Conservation (phyloP, 2,888 invertebrate species). For the Aspidiotus destructor region DNA sequence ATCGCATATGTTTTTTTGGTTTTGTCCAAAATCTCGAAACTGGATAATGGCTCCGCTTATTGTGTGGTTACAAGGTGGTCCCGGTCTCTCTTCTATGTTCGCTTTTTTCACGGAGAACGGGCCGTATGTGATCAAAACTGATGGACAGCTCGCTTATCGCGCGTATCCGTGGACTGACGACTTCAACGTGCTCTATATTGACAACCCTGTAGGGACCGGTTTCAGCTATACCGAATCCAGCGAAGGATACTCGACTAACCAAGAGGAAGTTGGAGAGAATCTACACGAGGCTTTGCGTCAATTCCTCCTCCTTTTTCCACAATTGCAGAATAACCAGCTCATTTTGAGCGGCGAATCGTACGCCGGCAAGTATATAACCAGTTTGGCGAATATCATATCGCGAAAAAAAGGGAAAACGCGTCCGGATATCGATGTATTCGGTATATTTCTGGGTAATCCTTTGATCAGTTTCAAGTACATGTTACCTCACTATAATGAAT, state of each 20-base stretch:
- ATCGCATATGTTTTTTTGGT: slow-evolving; percentile 46
- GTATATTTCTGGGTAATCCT: slow-evolving; percentile 49
- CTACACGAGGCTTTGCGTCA: slow-evolving; percentile 49
- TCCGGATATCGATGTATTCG: slow-evolving; percentile 45
- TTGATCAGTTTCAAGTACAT: slow-evolving; percentile 48
- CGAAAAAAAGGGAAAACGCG: slow-evolving; percentile 41
- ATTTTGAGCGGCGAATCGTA: slow-evolving; percentile 56
- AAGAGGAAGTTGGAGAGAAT: slow-evolving; percentile 49
- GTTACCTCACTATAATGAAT: slow-evolving; percentile 45
- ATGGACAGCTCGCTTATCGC: slow-evolving; percentile 38
- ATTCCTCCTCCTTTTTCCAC: slow-evolving; percentile 52
- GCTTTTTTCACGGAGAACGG: slow-evolving; percentile 42
- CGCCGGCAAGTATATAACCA: slow-evolving; percentile 50
- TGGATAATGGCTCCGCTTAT: slow-evolving; percentile 22
- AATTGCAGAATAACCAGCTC: slow-evolving; percentile 48
- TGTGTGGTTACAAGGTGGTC: slow-evolving; percentile 39
- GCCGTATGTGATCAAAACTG: slow-evolving; percentile 37
- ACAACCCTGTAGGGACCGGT: slow-evolving; percentile 56
- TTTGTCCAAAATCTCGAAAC: slow-evolving; percentile 41
- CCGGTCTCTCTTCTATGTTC: slow-evolving; percentile 37
- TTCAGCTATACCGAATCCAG: slow-evolving; percentile 54
- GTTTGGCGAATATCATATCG: slow-evolving; percentile 49
- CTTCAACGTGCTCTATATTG: slow-evolving; percentile 53
- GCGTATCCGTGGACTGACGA: slow-evolving; percentile 52
- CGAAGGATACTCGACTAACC: slow-evolving; percentile 48